These are phyloP conservation scores for Nemopilema nomurai DNA, from an alignment of 30 jellyfish, hydroid and myxozoan species.

Conservation along the genomic window DNA sequence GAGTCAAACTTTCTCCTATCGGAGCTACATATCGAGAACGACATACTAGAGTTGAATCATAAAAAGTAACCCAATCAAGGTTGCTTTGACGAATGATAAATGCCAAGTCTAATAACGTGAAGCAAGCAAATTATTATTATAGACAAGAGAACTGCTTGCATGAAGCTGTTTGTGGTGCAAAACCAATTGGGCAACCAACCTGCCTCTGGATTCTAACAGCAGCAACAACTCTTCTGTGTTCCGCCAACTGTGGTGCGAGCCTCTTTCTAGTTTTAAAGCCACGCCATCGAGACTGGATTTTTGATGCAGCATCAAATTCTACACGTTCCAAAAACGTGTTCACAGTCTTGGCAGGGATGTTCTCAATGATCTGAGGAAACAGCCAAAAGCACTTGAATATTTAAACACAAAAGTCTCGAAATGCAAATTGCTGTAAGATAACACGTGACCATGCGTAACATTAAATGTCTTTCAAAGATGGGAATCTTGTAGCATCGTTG, in stretches of 20 bases:
- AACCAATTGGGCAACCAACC: conserved; percentile 29
- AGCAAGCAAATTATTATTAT: too few relatives aligned
- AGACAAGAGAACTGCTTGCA: too few relatives aligned
- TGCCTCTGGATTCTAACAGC: conserved; percentile 82
- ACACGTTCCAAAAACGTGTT: conserved; percentile 51
- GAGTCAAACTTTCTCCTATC: too few relatives aligned
- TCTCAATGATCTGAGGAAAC: conserved; percentile 64
- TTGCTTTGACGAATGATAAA: too few relatives aligned
- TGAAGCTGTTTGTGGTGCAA: too few relatives aligned
- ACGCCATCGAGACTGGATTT: conserved; percentile 82
- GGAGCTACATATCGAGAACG: too few relatives aligned
- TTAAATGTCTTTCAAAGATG: too few relatives aligned
- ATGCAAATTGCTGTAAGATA: neutral
- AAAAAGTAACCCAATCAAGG: too few relatives aligned
- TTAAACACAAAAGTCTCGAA: neutral
- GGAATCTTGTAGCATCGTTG: too few relatives aligned
- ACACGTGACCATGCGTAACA: neutral
- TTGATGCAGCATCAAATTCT: conserved; percentile 67
- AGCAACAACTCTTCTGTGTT: conserved; percentile 52
- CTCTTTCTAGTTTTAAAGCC: conserved; percentile 63
- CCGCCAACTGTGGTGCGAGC: conserved; percentile 30
- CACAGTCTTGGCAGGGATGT: conserved; percentile 87
- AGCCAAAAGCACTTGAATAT: too few relatives aligned
- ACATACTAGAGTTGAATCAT: too few relatives aligned
- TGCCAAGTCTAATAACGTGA: too few relatives aligned